These are phyloP conservation scores for Xylocopa sonorina DNA, from an alignment of 1,140 invertebrate species.

Conservation along the genomic window DNA sequence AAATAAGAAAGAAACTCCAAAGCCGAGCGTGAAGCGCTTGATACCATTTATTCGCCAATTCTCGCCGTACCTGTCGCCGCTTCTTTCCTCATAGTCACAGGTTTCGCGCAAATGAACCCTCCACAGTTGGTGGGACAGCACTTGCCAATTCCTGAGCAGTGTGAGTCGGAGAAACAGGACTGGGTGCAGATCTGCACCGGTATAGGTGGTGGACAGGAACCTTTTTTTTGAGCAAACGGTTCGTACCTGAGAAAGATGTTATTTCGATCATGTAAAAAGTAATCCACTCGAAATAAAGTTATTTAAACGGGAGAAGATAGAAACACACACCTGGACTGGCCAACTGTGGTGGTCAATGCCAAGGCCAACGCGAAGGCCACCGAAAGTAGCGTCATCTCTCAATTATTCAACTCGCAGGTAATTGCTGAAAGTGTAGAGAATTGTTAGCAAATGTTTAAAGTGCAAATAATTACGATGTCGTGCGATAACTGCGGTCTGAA, in stretches of 20 bases:
- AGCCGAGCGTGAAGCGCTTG: neutral
- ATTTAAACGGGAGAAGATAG: neutral
- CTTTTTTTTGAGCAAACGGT: conserved; percentile 64
- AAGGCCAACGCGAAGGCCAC: neutral
- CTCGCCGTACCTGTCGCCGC: conserved; percentile 25
- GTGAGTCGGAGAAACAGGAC: conserved; percentile 71
- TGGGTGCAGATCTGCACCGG: conserved; percentile 72
- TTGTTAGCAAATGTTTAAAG: neutral
- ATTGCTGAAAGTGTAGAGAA: neutral
- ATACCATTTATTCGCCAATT: neutral
- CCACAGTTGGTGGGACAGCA: conserved; percentile 84
- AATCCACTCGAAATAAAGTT: neutral
- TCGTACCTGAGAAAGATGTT: conserved; percentile 18
- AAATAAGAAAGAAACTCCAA: no score
- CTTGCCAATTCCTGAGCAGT: conserved; percentile 74
- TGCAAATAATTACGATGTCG: no score
- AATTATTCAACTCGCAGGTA: neutral
- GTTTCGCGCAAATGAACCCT: conserved; percentile 81
- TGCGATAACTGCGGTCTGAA: no score
- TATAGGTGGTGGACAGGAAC: conserved; percentile 76
- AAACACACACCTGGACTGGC: conserved; percentile 37
- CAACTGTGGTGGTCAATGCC: neutral
- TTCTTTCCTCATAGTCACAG: conserved; percentile 75
- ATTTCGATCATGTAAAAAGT: no score
- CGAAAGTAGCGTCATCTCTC: conserved; percentile 37